Evolutionary conservation across 2,888 invertebrate species (phyloP), one percentile per base, ranked within the genome.

Genomic region (Ormyrus pomaceus): DNA sequence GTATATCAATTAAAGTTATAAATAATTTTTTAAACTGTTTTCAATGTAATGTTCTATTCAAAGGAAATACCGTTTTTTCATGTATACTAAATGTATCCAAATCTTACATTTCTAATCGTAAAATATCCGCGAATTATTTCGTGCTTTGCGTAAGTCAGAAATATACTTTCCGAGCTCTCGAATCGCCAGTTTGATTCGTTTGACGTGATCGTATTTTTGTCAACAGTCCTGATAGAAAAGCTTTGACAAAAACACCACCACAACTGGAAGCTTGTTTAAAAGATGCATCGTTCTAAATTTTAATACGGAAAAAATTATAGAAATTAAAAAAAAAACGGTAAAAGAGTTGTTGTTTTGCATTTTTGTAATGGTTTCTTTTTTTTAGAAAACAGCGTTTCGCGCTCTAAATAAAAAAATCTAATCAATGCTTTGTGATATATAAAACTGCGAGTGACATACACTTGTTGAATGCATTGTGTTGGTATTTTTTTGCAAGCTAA

Each of bases 391-490:
- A 70, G 76, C 68, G 55, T 56, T 19, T 53, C 58, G 58, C 58
- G 75, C 72, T 76, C 66, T 50, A 76, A 72, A 58, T 9, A 70
- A 74, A 45, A 53, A 59, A 11, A 68, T 55, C 48, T 5, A 77
- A 62, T 48, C 78, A 81, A 72, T 81, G 81, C 78, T 81, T 79
- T 81, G 78, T 81, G 81, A 81, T 81, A 76, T 68, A 64, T 58
- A 59, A 74, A 70, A 69, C 68, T 55, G 70, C 75, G 75, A 81
- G 68, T 10, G 65, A 74, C 58, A 55, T 61, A 68, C 46, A 76
- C 74, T 81, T 79, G 79, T 78, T 69, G 71, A 79, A 56, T 74
- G 81, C 81, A 81, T 81, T 78, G 78, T 72, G 45, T 48, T 59
- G 59, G 66, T 59, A 65, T 66, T 77, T 48, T 65, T 73, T 69